Conservation (phyloP, 2,888 invertebrate species). For the Penaeus monodon region DNA sequence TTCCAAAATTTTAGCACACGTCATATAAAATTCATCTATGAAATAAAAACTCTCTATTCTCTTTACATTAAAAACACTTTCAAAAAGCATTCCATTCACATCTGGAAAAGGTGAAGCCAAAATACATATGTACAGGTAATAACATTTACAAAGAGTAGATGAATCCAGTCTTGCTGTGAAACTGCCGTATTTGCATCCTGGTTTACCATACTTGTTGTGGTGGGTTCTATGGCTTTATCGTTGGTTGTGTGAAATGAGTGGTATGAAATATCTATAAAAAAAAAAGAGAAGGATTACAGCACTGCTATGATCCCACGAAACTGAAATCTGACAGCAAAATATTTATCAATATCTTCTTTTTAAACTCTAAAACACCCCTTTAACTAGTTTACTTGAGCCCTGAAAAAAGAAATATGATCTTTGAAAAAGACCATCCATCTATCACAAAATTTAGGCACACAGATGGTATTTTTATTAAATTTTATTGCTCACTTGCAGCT, state of each 20-base stretch:
- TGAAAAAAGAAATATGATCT: constrained; percentile 57
- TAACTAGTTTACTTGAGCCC: constrained; percentile 60
- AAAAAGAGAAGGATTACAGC: constrained; percentile 46
- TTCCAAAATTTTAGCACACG: constrained; percentile 60
- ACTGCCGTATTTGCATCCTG: constrained; percentile 60
- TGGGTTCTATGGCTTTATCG: constrained; percentile 53
- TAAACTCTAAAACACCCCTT: constrained; percentile 56
- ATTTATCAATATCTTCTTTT: constrained; percentile 37
- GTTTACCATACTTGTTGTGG: constrained; percentile 49
- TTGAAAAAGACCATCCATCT: constrained; percentile 57
- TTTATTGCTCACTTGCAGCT: constrained; percentile 60
- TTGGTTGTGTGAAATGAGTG: constrained; percentile 58
- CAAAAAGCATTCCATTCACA: constrained; percentile 60
- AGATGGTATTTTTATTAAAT: constrained; percentile 58
- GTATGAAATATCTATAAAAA: constrained; percentile 45
- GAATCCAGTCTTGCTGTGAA: constrained; percentile 56
- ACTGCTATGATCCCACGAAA: constrained; percentile 42
- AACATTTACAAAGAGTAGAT: constrained; percentile 58
- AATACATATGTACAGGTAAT: constrained; percentile 61
- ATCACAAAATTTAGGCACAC: constrained; percentile 63
- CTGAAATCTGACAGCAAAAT: constrained; percentile 50
- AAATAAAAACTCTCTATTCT: constrained; percentile 61
- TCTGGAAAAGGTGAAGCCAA: constrained; percentile 61
- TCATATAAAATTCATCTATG: constrained; percentile 62
- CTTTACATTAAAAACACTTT: constrained; percentile 61